Percentiles rank a stretch among this genome's conserved stretches.
phyloP scores from a whole-genome alignment of 2,888 invertebrate species.

The Eristalis intricaria region DNA sequence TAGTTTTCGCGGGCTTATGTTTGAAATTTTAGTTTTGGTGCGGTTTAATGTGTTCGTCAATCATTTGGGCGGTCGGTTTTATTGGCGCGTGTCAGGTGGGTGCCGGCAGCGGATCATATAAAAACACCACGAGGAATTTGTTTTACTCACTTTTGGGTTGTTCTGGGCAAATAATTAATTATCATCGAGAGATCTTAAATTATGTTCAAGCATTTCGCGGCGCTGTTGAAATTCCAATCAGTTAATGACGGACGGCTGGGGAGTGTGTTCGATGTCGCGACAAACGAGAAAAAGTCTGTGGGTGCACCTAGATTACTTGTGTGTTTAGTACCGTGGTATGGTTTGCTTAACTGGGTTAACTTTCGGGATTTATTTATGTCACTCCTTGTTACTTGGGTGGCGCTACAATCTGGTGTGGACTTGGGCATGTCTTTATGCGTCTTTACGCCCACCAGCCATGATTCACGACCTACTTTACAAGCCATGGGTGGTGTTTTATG shows the following conservation, averaged over 20 bases:
- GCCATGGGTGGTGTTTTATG: too few species aligned
- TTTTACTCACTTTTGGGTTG: background rate
- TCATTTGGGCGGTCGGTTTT: background rate
- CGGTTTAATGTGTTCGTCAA: background rate
- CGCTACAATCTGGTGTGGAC: too few species aligned
- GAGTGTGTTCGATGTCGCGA: background rate
- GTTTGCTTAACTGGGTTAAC: too few species aligned
- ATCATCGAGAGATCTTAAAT: background rate
- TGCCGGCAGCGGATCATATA: background rate
- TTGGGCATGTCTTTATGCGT: background rate
- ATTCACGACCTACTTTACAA: too few species aligned
- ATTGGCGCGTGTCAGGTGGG: background rate
- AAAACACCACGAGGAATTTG: background rate
- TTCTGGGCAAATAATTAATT: background rate
- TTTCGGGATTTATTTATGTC: too few species aligned
- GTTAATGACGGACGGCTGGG: background rate
- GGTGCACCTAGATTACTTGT: background rate
- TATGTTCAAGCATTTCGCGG: background rate
- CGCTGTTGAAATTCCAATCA: background rate
- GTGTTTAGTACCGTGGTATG: too few species aligned
- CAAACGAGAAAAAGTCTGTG: background rate
- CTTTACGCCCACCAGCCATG: too few species aligned
- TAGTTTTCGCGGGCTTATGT: background rate
- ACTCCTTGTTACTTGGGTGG: too few species aligned
- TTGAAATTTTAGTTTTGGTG: background rate